These are phyloP conservation scores for Masnerella sp. DNA, from an alignment of 2,888 invertebrate species.

Conservation along the genomic window DNA sequence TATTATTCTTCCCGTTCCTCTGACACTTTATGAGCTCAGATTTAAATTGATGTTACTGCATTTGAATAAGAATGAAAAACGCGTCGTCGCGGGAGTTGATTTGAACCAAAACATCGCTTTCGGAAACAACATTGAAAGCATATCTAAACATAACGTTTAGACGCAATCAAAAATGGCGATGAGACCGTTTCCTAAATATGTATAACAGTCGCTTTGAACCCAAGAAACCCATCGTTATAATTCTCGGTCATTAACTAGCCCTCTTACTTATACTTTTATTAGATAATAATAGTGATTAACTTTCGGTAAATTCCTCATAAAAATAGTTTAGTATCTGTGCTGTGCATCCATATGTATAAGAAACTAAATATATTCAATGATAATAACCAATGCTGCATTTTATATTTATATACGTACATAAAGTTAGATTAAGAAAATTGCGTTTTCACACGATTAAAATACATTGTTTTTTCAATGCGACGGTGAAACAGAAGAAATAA, in stretches of 20 bases:
- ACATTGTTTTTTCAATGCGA: constrained; percentile 5
- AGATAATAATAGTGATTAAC: constrained; percentile 55
- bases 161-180: background rate
- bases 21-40: constrained; percentile 18
- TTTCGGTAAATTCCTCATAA: constrained; percentile 46
- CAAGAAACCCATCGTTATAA: constrained; percentile 35
- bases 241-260: constrained; percentile 40
- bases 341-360: constrained; percentile 40
- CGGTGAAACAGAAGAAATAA: background rate
- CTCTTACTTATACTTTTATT: constrained; percentile 50
- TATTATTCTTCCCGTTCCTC: constrained; percentile 49
- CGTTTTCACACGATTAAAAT: constrained; percentile 15
- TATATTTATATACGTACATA: constrained; percentile 30
- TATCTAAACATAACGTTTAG: background rate
- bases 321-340: constrained; percentile 31
- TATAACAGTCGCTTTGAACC: constrained; percentile 25
- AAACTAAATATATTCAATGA: constrained; percentile 25
- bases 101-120: background rate
- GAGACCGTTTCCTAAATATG: constrained; percentile 23
- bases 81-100: background rate
- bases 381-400: constrained; percentile 61
- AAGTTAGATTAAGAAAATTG: constrained; percentile 17
- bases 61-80: constrained; percentile 18
- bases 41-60: constrained; percentile 30
- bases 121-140: background rate